Evolutionary conservation across 2,888 invertebrate genomes (phyloP), one percentile per base, ranked within the genome.

Genomic region (Coenonympha glycerion): DNA sequence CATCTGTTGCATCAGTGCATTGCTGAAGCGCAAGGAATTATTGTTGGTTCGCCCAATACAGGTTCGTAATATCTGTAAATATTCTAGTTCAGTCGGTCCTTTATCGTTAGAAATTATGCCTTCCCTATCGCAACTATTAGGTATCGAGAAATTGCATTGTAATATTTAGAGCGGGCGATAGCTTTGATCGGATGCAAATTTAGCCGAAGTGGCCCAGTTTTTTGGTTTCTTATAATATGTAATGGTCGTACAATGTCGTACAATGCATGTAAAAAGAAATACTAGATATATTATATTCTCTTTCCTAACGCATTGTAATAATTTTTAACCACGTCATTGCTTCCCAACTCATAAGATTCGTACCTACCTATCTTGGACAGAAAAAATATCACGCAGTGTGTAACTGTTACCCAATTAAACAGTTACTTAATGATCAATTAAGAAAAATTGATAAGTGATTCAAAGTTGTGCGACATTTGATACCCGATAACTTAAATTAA

Each of bases 91-190:
- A n/a, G n/a, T n/a, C n/a, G n/a, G n/a, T n/a, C n/a, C n/a, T n/a
- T n/a, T n/a, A n/a, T n/a, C n/a, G 6, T 30, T 6, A 8, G 31
- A 5, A 39, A 39, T 22, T 8, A 8, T 39, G 37, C 22, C 39
- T 22, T 9, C 24, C 15, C 15, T 24, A 39, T 13, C 3, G 5
- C 39, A 13, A 13, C 22, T 24, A 34, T n/a, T 45, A 36, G 5
- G 36, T 4, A 18, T 18, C 42, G 26, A 49, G 49, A 36, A 46
- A 45, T 53, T 41, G 46, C 41, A 31, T 42, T 47, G 37, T 18
- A 39, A 47, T 47, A 24, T 42, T 13, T 49, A 24, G 36, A 19
- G 28, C 16, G 28, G 28, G 11, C 4, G 33, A 16, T 15, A 22
- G 37, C 39, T 11, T 22, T 16, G 34, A n/a, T n/a, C n/a, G n/a